Base-by-base conservation (phyloP, 2,113 vertebrate species). In the Rissa tridactyla region DNA sequence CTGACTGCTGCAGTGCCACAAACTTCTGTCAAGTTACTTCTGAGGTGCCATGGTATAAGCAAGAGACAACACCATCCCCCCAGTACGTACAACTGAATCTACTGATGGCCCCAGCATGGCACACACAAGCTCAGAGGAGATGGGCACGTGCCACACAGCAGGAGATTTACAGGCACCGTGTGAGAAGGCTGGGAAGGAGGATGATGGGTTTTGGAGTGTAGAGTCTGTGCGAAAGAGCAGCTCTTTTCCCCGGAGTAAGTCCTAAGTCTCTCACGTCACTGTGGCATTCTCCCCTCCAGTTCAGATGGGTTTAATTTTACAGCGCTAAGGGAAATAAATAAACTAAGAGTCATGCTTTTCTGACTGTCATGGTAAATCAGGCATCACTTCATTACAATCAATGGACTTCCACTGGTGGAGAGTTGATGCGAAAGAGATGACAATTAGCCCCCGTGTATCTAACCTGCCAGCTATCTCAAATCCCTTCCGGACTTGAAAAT, bases 361-460 rank as follows among this genome's bases (percentile, higher is more conserved):
- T 95, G 66, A 69, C 70, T 93, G 68, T 70, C 82, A 17, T 7
- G 30, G 93, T 83, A 95, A 93, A 95, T 86, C 82, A 83, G 75
- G 75, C 87, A 18, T 86, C 62, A 55, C 57, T 86, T 89, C 65
- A 54, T 61, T 78, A 78, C 65, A 58, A 84, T 73, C 93, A 88
- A n/a, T 40, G 80, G 77, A 82, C 55, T 96, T 96, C 84, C 60
- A 95, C 78, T 26, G 82, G 57, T 19, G 0, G 29, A 95, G 44
- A 89, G 76, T 2, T 91, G 76, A 84, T 60, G 85, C 0, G 2
- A 87, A 86, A 83, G 75, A 86, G 79, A 80, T 16, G 82, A 94
- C 92, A 72, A 34, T 81, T 92, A 93, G 82, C 76, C 64, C 55
- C 38, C 57, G 90, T 66, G n/a, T 93, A 78, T 40, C 75, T 73